Evolutionary conservation across 2,113 vertebrate genomes (phyloP), one percentile per base, ranked within the genome.

Genomic region (Varanus komodoensis): DNA sequence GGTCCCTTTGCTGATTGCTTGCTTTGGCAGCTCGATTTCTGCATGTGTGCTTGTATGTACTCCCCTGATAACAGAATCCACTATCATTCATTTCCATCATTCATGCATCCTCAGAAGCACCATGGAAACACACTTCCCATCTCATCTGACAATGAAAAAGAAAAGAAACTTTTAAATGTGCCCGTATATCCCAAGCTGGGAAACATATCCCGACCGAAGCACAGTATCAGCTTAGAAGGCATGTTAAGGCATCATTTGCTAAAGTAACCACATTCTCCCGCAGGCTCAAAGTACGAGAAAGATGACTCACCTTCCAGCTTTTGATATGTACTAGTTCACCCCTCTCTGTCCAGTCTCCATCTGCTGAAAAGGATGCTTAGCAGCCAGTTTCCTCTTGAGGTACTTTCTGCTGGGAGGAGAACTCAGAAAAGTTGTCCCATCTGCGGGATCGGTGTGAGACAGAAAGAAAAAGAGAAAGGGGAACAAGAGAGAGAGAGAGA

Each of bases 301-400:
- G 48, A 87, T 57, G 64, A 71, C 96, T 96, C 96, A 97, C 97
- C 97, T 97, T 85, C 3, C 27, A 34, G 38, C 9, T 92, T 74
- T 50, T 34, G 89, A 2, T 81, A 50, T 89, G 88, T 93, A 69
- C 93, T 82, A 96, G 94, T 82, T 90, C 95, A 91, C 92, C 93
- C 92, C 17, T 23, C 90, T 57, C 84, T 0, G 68, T 89, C 89
- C 89, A 84, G 77, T 27, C 93, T 95, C 93, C 93, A 84, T 82
- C 90, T 48, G 94, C 77, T 79, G 88, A 93, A 90, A n/a, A 44
- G 0, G 92, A 34, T 34, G 87, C 6, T 87, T 25, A 73, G 6
- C 25, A 88, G 83, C 6, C 91, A 87, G 91, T 15, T 38, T 21
- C 21, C 17, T 54, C 91, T 23, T 17, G 14, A 2, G 1, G 6